These are phyloP conservation scores for Rhabdornis inornatus DNA, from an alignment of 2,113 vertebrate genomes.

Conservation along the genomic window DNA sequence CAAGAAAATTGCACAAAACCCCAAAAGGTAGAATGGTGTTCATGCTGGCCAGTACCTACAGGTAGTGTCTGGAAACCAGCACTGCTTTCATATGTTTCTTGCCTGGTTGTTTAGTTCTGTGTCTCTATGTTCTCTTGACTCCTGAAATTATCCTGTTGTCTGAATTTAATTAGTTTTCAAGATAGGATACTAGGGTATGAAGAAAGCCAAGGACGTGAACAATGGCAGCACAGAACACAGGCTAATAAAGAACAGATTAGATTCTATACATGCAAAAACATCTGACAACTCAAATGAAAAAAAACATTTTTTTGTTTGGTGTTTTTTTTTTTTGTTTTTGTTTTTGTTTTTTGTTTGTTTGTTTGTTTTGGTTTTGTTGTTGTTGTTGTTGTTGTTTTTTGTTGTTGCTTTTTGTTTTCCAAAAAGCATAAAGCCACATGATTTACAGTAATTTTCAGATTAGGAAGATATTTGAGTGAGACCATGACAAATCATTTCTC, in stretches of 20 bases:
- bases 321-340: too few relatives aligned
- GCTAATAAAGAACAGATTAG: neutral
- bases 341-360: too few relatives aligned
- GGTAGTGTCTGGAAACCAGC: neutral
- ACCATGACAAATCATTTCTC: neutral
- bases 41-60: neutral
- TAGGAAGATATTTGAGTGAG: neutral
- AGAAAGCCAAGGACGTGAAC: neutral
- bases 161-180: neutral
- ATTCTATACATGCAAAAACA: neutral
- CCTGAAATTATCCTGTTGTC: neutral
- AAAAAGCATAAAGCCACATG: neutral
- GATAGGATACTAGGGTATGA: neutral
- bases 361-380: too few relatives aligned
- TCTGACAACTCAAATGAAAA: neutral
- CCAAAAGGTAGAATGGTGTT: neutral
- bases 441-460: conserved; percentile 3
- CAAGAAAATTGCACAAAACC: neutral
- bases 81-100: neutral
- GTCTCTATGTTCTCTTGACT: neutral
- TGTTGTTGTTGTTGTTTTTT: too few relatives aligned
- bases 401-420: neutral
- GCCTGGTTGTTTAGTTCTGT: neutral
- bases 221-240: neutral
- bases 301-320: too few relatives aligned